Evolutionary conservation across 1,140 invertebrate genomes (phyloP), one percentile per base, ranked within the genome.

Genomic region (Periplaneta americana): DNA sequence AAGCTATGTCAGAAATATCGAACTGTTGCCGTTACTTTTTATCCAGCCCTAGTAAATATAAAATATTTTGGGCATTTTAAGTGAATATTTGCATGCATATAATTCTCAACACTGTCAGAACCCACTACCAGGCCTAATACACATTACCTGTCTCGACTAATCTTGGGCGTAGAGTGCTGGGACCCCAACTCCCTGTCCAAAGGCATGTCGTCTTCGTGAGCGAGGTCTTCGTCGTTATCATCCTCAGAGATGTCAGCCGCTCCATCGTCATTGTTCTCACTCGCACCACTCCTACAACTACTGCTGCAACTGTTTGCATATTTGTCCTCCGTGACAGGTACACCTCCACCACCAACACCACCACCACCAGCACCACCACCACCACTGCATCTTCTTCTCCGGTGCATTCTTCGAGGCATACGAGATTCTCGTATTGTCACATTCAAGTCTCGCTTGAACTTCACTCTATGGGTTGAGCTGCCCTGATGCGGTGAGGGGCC

Each of bases 171-270:
- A 13, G 80, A 80, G 32, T 66, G 48, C 48, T 34, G 79, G n/a
- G 35, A 48, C 18, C 48, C 36, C 36, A 28, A 33, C 15, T 35
- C 35, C 28, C 66, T 36, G n/a, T 31, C 33, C 34, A 13, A 15
- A 33, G 34, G 76, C 76, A 15, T 66, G 28, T 48, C 76, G 10
- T 78, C 78, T 17, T 83, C 83, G 28, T 74, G 75, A 31, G n/a
- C 36, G 28, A 80, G 81, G 15, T 75, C 81, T 17, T 86, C 87
- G 82, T 87, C 85, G 81, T 88, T 88, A 82, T 88, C 89, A 83
- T 89, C 88, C 84, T 89, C 88, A 78, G 86, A 88, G 80, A 88
- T 85, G 84, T 88, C 88, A 82, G 87, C 88, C 86, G 88, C 89
- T 74, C 86, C 88, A 82, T 82, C 85, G 83, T 82, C 85, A 80